Percentiles rank a stretch among this genome's conserved stretches.
These are phyloP conservation scores for Lepidurus couesii DNA, from an alignment of 1,140 invertebrate species.

Conservation along the genomic window DNA sequence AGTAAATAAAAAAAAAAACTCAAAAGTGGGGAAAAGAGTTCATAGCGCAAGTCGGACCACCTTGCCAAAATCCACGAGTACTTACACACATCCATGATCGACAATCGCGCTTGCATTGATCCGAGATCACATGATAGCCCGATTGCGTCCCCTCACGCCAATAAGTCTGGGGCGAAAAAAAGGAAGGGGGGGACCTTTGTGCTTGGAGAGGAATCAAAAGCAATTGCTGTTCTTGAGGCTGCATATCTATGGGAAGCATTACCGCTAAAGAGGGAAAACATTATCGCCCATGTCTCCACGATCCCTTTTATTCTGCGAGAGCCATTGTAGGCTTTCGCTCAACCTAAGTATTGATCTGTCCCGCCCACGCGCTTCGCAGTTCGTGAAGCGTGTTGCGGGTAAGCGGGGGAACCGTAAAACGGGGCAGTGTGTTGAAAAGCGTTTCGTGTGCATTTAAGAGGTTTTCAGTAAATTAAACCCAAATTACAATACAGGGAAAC, in stretches of 20 bases:
- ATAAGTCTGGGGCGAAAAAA: neutral
- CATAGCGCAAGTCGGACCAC: neutral
- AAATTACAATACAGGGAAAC: no score
- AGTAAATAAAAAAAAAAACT: neutral
- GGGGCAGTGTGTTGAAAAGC: neutral
- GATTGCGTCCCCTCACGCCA: neutral
- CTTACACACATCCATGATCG: neutral
- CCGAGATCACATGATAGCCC: neutral
- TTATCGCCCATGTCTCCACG: neutral
- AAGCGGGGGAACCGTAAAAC: neutral
- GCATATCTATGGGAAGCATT: neutral
- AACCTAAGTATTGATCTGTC: neutral
- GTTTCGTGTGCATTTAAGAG: no score
- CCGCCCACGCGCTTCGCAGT: neutral
- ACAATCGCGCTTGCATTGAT: slow-evolving; percentile 1
- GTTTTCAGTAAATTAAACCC: no score
- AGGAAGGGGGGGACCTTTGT: neutral
- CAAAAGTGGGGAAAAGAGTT: neutral
- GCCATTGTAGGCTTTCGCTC: neutral
- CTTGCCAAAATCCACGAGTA: slow-evolving; percentile 4
- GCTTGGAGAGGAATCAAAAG: neutral
- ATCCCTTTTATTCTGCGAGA: neutral
- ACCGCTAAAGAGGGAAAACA: neutral
- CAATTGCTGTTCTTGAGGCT: slow-evolving; percentile 2
- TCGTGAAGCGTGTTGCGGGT: neutral